Evolutionary conservation across 2,797 vertebrate genomes (phyloP), one percentile per base, ranked within the genome.

Genomic region (Oreochromis mossambicus): DNA sequence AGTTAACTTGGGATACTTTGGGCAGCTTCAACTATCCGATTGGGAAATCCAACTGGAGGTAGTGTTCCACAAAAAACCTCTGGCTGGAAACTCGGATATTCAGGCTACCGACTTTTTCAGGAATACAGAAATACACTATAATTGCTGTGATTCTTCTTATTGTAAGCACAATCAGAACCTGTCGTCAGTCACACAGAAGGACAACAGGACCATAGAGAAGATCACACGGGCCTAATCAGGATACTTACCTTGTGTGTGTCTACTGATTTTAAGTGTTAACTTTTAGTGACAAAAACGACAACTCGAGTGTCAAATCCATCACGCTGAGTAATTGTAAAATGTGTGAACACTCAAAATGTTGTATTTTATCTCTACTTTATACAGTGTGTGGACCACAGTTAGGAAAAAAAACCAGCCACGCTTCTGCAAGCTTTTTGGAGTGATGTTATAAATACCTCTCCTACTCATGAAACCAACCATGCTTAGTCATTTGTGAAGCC

Each of bases 401-500:
- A 55, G 12, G 50, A 70, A 3, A 26, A 26, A 13, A 10, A 13
- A 68, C 6, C 15, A 48, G 43, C 43, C 43, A 32, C 7, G 4
- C 43, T 32, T 32, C 43, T 50, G 68, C 43, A 73, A 26, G 43
- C 41, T 50, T 50, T 50, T 50, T 32, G 68, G 15, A 75, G 26
- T 19, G 24, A 75, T 75, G 43, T 32, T 50, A n/a, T 75, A 50
- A 32, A 75, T 48, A 29, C 26, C 9, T 50, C 3, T 9, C 43
- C 41, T 75, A 29, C 68, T 75, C 43, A 29, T 32, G 43, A 73
- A 73, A 50, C 10, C 43, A 75, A 75, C 32, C 34, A 1, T 48
- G n/a, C 17, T 61, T 12, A 58, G 63, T 38, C 78, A 75, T 73
- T 36, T 77, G 43, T 54, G 50, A 84, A 91, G 88, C 84, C 87